Evolutionary conservation across 2,113 vertebrate genomes (phyloP).

Genomic region (Catagonus wagneri): DNA sequence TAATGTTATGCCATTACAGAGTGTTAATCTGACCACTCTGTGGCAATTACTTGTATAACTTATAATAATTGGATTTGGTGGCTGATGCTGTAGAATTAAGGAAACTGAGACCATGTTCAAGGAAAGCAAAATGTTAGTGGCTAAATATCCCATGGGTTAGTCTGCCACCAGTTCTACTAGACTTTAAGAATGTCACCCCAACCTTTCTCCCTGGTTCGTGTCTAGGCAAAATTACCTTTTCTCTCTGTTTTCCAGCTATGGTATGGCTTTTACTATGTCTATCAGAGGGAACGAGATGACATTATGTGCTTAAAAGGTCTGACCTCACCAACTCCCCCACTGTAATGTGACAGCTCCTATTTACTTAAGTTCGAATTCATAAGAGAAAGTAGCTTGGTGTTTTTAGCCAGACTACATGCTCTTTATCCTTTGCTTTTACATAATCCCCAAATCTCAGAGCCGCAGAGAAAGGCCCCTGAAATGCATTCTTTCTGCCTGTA

Average conservation of each 20-base stretch:
- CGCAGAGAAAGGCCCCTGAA: neutral
- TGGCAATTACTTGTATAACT: conserved; percentile 26
- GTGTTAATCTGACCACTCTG: neutral
- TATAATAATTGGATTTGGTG: neutral
- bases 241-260: neutral
- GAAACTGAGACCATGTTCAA: conserved; percentile 60
- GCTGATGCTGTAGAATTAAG: conserved; percentile 34
- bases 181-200: neutral
- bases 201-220: neutral
- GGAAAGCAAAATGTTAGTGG: neutral
- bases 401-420: neutral
- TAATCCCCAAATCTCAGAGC: neutral
- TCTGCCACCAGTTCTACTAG: neutral
- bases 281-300: neutral
- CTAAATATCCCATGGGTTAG: neutral
- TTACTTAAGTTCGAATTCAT: conserved; percentile 24
- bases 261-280: conserved; percentile 5
- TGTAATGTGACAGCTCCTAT: neutral
- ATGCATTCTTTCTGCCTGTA: neutral
- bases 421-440: conserved; percentile 29
- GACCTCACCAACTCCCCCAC: neutral
- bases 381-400: conserved; percentile 14
- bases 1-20: neutral
- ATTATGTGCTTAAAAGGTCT: neutral
- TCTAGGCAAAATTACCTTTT: neutral